phyloP scores from a whole-genome alignment of 2,888 invertebrate species.

The Elysia crispata region DNA sequence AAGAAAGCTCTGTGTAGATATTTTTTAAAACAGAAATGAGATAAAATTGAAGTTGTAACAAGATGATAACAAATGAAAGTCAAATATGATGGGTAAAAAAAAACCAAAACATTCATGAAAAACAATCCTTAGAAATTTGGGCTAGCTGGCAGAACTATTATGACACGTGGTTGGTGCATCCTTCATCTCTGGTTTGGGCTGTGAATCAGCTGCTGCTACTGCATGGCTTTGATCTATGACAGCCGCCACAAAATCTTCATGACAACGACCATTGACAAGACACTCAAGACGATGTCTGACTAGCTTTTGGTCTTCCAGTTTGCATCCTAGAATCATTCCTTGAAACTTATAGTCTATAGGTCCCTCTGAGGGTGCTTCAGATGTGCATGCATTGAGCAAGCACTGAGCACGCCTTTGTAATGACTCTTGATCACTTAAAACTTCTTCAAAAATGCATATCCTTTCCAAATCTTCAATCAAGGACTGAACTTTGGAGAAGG shows the following conservation, averaged over 20 bases:
- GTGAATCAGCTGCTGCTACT: no score
- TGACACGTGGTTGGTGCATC: no score
- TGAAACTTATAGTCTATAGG: slow-evolving; percentile 77
- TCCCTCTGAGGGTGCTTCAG: slow-evolving; percentile 68
- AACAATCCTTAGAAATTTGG: no score
- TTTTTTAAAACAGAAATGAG: no score
- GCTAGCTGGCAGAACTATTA: no score
- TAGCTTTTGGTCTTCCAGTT: slow-evolving; percentile 78
- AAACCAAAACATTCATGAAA: no score
- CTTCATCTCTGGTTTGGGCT: no score
- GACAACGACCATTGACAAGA: slow-evolving; percentile 38
- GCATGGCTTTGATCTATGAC: background rate
- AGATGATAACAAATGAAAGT: no score
- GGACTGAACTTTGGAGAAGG: slow-evolving; percentile 71
- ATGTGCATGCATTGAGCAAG: slow-evolving; percentile 77
- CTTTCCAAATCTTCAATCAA: slow-evolving; percentile 70
- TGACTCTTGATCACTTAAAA: slow-evolving; percentile 54
- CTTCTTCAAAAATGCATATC: slow-evolving; percentile 53
- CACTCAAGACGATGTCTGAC: slow-evolving; percentile 57
- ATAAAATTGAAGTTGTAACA: no score
- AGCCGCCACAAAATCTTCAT: background rate
- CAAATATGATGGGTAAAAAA: no score
- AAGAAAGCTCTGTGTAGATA: no score
- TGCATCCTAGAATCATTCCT: slow-evolving; percentile 75
- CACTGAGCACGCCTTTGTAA: slow-evolving; percentile 64